A percentile compares a stretch with the other conserved stretches of the same genome.
These are phyloP conservation scores for Lepus timidus DNA, from an alignment of 2,113 vertebrate genomes.

Conservation along the genomic window DNA sequence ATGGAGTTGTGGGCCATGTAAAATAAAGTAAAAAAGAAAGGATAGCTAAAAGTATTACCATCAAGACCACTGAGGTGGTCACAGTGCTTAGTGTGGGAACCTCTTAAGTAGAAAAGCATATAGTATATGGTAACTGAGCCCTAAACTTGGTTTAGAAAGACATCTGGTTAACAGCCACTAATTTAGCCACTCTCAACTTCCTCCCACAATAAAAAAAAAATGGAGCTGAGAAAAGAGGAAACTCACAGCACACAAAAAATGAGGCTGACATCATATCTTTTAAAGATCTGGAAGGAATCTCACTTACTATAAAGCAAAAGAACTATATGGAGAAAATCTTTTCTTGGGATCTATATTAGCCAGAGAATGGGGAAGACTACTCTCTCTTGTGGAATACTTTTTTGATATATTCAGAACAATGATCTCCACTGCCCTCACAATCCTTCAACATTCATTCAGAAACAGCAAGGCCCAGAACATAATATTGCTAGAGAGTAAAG, in stretches of 20 bases:
- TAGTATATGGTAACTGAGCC: neutral
- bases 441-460: conserved; percentile 6
- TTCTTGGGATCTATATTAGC: neutral
- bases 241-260: conserved; percentile 41
- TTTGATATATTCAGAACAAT: neutral
- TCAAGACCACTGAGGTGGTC: neutral
- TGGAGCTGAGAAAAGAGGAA: neutral
- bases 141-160: conserved; percentile 48
- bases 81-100: neutral
- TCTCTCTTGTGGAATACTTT: neutral
- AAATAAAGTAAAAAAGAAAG: conserved; percentile 41
- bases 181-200: conserved; percentile 30
- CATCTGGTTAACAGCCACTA: conserved; percentile 33
- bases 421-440: neutral
- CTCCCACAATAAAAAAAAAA: neutral
- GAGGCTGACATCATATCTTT: neutral
- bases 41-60: conserved; percentile 3
- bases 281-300: conserved; percentile 35
- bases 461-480: neutral
- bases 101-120: neutral
- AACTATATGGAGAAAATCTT: neutral
- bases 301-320: conserved; percentile 20
- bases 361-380: neutral
- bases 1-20: neutral
- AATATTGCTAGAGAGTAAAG: neutral